Base-by-base conservation (phyloP, 2,797 vertebrate species). In the Eupleurogrammus muticus region DNA sequence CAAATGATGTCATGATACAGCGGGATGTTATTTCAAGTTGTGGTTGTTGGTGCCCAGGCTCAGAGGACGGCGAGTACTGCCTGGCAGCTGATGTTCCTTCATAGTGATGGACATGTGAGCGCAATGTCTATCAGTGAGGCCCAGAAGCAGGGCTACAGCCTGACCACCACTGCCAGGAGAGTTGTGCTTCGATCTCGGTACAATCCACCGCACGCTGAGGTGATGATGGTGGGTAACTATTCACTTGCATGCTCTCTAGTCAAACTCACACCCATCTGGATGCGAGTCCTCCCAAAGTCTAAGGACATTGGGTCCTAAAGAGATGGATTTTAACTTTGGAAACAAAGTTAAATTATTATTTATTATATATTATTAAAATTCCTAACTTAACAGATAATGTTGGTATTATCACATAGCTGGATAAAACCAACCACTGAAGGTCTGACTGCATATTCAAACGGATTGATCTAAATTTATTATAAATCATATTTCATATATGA, bases 11-110 rank as follows among this genome's bases (percentile, higher is more conserved):
- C 44, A 44, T 21, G 38, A 46, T 35, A 46, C 17, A 16, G 13
- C 35, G 8, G 42, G 19, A 16, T 14, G 35, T 0, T 20, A 13
- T 51, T 42, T 2, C 11, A 24, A 5, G 34, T 44, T 35, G 9
- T 40, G 0, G 34, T 48, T 55, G 9, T 59, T 42, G 40, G n/a
- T 32, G 46, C 53, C 44, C 61, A 91, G 89, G 89, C 87, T 48
- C 84, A 82, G 67, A 79, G 16, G 57, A 83, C 7, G 0, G 82
- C 85, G 0, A 73, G 74, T 35, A 65, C 76, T 2, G 56, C 50
- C 19, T 92, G 93, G 93, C 87, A 92, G 87, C 78, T 94, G 85
- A 87, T 94, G 84, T 92, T 95, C 84, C 75, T 75, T 66, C 87
- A 85, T 50, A 73, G 80, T 9, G 75, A 80, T 21, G 90, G 86